phyloP scores from a whole-genome alignment of 2,113 vertebrate species.

The Platichthys flesus region DNA sequence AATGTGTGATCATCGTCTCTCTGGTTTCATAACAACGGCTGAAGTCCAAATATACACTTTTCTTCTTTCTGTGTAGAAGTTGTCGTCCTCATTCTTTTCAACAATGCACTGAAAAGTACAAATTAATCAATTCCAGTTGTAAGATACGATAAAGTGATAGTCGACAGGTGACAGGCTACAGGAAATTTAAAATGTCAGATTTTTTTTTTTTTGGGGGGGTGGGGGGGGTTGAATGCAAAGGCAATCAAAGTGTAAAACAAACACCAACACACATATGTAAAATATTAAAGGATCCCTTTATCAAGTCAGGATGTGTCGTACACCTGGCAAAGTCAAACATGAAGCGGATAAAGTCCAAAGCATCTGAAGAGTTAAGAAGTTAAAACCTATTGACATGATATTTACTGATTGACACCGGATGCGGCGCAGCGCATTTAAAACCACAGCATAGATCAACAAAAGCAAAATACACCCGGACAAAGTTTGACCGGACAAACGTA shows the following conservation, averaged over 20 bases:
- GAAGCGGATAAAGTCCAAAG: constrained; percentile 44
- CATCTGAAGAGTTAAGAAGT: constrained; percentile 51
- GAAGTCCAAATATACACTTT: no score
- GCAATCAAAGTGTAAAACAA: constrained; percentile 21
- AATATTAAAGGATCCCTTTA: constrained; percentile 65
- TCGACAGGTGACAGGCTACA: neutral
- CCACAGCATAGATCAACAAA: constrained; percentile 54
- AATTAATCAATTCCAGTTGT: no score
- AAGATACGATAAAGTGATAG: no score
- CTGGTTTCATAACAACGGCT: no score
- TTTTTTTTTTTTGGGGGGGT: neutral
- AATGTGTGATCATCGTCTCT: no score
- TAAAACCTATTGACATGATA: constrained; percentile 16
- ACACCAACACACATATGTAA: constrained; percentile 37
- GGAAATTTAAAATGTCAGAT: neutral
- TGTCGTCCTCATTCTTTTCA: no score
- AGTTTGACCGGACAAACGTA: constrained; percentile 22
- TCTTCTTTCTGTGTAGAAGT: no score
- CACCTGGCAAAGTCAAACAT: constrained; percentile 47
- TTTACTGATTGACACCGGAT: constrained; percentile 36
- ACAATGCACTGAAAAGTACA: no score
- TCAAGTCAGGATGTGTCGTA: constrained; percentile 30
- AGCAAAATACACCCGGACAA: constrained; percentile 23
- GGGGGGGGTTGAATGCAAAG: constrained; percentile 38
- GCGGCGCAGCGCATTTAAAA: constrained; percentile 52